Base-by-base conservation (phyloP, 2,888 invertebrate species). In the Acanthopleura granulata region DNA sequence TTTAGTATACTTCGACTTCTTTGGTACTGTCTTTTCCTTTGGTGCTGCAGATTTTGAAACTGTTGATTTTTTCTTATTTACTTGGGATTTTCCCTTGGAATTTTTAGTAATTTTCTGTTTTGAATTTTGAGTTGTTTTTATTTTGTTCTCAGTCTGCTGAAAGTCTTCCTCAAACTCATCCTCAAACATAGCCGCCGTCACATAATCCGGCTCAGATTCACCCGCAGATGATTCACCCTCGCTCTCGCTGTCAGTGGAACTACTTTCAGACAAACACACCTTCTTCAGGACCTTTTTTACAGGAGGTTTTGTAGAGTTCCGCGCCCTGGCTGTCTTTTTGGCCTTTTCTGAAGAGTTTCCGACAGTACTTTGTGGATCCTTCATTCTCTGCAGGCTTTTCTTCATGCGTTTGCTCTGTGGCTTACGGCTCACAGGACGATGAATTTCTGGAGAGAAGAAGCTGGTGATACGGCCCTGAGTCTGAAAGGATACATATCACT, bases 231-330 rank as follows among this genome's bases (percentile, higher is more conserved):
- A 6, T 40, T 40, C 40, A 40, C 40, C 62, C 16, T 66, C 72
- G 49, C 70, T 71, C 49, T 77, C 79, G 70, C 72, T 77, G 51
- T 76, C 76, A 73, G 77, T 77, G 49, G 82, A 82, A 57, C 82
- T 83, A 71, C 81, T 83, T 70, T 82, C 83, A 15, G 84, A 84
- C 57, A 84, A 77, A 62, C 79, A 74, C 0, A 83, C 77, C 71
- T 80, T 81, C 18, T 57, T 57, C 12, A 57, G 12, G 57, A 57
- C 57, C 22, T 57, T 22, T 57, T n/a, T 18, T 9, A 57, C 6
- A 9, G 18, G 22, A n/a, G 22, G 57, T 57, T 22, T 57, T 18
- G n/a, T n/a, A n/a, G n/a, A n/a, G n/a, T n/a, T n/a, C n/a, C 22
- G 22, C 12, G 57, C 1, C 57, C 12, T n/a, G 12, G 22, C 57